Evolutionary conservation across 2,113 vertebrate species (phyloP), one percentile per base, ranked within the genome.

Genomic region (Gobius niger): DNA sequence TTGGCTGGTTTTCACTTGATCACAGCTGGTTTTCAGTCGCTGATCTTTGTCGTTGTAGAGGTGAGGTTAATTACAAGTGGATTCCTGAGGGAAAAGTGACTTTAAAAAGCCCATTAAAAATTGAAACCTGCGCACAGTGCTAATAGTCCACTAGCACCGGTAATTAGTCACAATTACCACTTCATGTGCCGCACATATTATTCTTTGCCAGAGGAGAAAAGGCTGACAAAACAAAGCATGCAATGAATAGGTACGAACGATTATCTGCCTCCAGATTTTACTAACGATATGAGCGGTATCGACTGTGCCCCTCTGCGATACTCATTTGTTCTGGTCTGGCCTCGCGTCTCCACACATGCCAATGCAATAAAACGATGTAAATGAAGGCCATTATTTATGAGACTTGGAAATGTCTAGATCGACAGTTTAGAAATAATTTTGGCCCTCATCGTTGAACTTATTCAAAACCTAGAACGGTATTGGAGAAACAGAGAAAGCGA

Each of bases 91-190:
- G 83, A 89, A 81, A 82, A 80, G 77, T 67, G 15, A 85, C 78
- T 75, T 77, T 80, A 73, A 76, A 83, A 85, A 85, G 81, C 68
- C 24, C 75, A 73, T 82, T 68, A 80, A 90, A 90, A 93, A 93
- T 91, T 82, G 85, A 92, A 91, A 93, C 87, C 91, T 91, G 85
- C 85, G 86, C 82, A 78, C 59, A 67, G 75, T 70, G 68, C 82
- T 91, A 91, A 92, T 84, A 88, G 81, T 69, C 77, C 53, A 76
- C 77, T 76, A 84, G 87, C 82, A 84, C 75, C 49, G 19, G 85
- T 91, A 90, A 92, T 94, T 90, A 85, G 92, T 93, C 92, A 93
- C 89, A 90, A 93, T 94, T 93, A 92, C 73, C n/a, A 65, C 19
- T 67, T 81, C 89, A 91, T 88, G 71, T 85, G 82, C 68, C 70